These are phyloP conservation scores for Ophthalmolycus amberensis DNA, from an alignment of 2,113 vertebrate species.

Conservation along the genomic window DNA sequence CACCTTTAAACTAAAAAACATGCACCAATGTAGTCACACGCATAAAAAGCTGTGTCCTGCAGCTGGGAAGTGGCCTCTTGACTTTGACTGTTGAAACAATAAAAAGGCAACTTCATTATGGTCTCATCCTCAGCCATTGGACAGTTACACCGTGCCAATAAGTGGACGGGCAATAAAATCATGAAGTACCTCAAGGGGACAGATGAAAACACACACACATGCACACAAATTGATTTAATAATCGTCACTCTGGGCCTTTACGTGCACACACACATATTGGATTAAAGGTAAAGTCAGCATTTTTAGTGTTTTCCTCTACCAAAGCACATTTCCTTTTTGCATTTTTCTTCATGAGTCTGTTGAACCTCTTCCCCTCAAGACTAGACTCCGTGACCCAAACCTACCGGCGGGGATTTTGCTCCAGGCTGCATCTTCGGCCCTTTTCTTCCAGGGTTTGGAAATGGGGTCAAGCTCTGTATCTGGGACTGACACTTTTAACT, in stretches of 20 bases:
- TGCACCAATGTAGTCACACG: background rate
- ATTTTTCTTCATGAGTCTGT: slow-evolving; percentile 19
- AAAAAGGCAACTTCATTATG: slow-evolving; percentile 76
- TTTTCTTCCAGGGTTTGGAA: slow-evolving; percentile 19
- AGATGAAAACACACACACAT: slow-evolving; percentile 35
- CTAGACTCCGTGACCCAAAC: slow-evolving; percentile 37
- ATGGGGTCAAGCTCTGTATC: slow-evolving; percentile 15
- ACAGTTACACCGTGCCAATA: slow-evolving; percentile 70
- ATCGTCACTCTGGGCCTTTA: slow-evolving; percentile 34
- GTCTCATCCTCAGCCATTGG: slow-evolving; percentile 67
- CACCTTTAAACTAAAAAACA: background rate
- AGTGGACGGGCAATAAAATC: slow-evolving; percentile 73
- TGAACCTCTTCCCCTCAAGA: slow-evolving; percentile 48
- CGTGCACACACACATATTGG: slow-evolving; percentile 14
- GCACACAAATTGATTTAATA: slow-evolving; percentile 57
- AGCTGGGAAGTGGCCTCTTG: slow-evolving; percentile 65
- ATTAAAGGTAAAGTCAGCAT: slow-evolving; percentile 60
- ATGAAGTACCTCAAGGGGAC: slow-evolving; percentile 63
- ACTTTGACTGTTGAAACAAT: slow-evolving; percentile 73
- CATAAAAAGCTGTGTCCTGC: slow-evolving; percentile 40
- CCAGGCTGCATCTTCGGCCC: slow-evolving; percentile 16
- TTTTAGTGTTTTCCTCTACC: slow-evolving; percentile 49
- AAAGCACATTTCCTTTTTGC: slow-evolving; percentile 50
- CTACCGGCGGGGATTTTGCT: slow-evolving; percentile 19
- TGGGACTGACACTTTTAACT: slow-evolving; percentile 26